Percentiles rank a stretch among this genome's conserved stretches.
Conservation (phyloP, 2,113 vertebrate genomes). For the Heterotilapia buettikoferi region DNA sequence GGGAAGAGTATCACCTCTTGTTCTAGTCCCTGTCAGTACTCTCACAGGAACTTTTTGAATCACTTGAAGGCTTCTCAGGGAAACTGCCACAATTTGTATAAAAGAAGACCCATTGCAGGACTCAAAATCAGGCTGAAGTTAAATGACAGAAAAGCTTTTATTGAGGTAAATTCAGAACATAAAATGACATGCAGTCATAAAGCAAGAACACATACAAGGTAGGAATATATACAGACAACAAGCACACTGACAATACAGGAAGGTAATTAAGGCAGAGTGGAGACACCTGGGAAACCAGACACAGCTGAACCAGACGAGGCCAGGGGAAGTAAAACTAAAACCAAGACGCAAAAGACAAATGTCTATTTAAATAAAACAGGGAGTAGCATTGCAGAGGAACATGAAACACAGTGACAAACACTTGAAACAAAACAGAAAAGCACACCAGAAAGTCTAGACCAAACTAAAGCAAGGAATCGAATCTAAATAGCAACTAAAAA, state of each 20-base stretch:
- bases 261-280: not conserved
- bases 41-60: not conserved
- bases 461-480: not conserved
- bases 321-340: not conserved
- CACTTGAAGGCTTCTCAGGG: not conserved
- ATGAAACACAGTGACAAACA: not conserved
- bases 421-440: not conserved
- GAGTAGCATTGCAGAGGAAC: not conserved
- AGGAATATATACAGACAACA: not conserved
- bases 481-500: not conserved
- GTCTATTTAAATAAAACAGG: not conserved
- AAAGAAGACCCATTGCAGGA: not conserved
- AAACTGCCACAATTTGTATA: not conserved
- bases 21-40: not conserved
- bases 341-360: not conserved
- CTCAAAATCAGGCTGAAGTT: not conserved
- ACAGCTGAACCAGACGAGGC: not conserved
- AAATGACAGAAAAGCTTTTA: not conserved
- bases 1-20: not conserved
- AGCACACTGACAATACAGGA: not conserved
- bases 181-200: not conserved
- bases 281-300: not conserved
- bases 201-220: not conserved
- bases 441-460: not conserved
- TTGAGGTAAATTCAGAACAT: not conserved